phyloP scores from a whole-genome alignment of 2,888 invertebrate species.

The Heliconius sara region DNA sequence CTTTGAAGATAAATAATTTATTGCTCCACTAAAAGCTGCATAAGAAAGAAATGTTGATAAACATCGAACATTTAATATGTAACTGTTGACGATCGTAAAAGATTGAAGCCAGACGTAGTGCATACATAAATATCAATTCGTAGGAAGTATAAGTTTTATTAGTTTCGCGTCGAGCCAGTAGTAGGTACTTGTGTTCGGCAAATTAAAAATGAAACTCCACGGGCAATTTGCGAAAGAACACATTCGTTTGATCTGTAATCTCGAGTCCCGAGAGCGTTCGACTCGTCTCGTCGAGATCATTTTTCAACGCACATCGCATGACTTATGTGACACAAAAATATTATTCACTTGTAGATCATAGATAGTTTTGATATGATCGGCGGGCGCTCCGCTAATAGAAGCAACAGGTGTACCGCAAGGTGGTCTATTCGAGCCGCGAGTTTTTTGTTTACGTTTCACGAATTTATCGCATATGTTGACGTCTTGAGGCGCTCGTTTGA shows the following conservation, averaged over 20 bases:
- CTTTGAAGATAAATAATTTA: constrained; percentile 84
- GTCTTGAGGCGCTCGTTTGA: constrained; percentile 79
- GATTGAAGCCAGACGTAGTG: constrained; percentile 78
- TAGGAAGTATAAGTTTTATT: constrained; percentile 75
- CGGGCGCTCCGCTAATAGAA: constrained; percentile 69
- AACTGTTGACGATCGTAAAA: constrained; percentile 83
- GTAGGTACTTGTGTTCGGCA: constrained; percentile 60
- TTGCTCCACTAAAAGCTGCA: constrained; percentile 80
- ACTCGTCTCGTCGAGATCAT: constrained; percentile 66
- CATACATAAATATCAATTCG: constrained; percentile 77
- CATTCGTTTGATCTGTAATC: constrained; percentile 70
- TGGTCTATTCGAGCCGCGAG: constrained; percentile 71
- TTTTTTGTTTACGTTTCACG: constrained; percentile 79
- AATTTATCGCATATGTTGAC: constrained; percentile 79
- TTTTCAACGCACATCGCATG: constrained; percentile 74
- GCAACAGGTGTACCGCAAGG: constrained; percentile 81
- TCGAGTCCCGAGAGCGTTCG: constrained; percentile 57
- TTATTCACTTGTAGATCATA: constrained; percentile 38
- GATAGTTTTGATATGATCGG: constrained; percentile 65
- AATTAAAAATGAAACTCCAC: constrained; percentile 74
- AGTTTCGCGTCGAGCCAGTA: constrained; percentile 65
- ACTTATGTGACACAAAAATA: constrained; percentile 63
- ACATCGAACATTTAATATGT: constrained; percentile 84
- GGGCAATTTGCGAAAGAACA: constrained; percentile 70
- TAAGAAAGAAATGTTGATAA: constrained; percentile 84